Base-by-base conservation (phyloP, 2,113 vertebrate species). In the Oncorhynchus keta region DNA sequence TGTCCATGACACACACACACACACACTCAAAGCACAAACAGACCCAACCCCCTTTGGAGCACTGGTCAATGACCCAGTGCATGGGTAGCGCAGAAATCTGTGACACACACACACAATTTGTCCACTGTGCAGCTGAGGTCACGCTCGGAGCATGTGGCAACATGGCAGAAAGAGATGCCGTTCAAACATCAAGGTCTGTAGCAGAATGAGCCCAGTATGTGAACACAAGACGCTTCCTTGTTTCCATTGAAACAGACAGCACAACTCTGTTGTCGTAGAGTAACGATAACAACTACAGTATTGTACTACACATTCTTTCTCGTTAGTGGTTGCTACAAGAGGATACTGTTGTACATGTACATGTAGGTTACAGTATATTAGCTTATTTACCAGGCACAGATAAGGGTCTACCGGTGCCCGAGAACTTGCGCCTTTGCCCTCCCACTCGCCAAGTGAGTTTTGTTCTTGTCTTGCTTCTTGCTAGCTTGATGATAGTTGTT, bases 81-180 rank as follows among this genome's bases (percentile, higher is more conserved):
- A 83, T 85, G 90, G 90, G 90, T 82, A 74, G 70, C 79, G 76
- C 61, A 84, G 75, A 88, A 91, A 92, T 92, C 81, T 90, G 70
- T 85, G 84, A 88, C 84, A 94, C 84, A 88, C 70, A 72, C 87
- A 88, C 89, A 90, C 87, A 87, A 92, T 88, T 91, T 90, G 80
- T 87, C 83, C 85, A 84, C 86, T 90, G 88, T 91, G 81, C 86
- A 76, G 82, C 84, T 89, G 87, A 91, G 85, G 83, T 90, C 87
- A 92, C 83, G 82, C 79, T 76, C 49, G 70, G 92, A 90, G 81
- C 88, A 90, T 81, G 88, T 80, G 70, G 86, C 83, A 83, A 84
- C 87, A 91, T 87, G 87, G 78, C 3, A 28, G 77, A 73, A 45
- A 45, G 39, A 45, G 77, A 91, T 88, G 86, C 80, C 81, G 83